Evolutionary conservation across 2,888 invertebrate species (phyloP).

Genomic region (Druceiella hillmani): DNA sequence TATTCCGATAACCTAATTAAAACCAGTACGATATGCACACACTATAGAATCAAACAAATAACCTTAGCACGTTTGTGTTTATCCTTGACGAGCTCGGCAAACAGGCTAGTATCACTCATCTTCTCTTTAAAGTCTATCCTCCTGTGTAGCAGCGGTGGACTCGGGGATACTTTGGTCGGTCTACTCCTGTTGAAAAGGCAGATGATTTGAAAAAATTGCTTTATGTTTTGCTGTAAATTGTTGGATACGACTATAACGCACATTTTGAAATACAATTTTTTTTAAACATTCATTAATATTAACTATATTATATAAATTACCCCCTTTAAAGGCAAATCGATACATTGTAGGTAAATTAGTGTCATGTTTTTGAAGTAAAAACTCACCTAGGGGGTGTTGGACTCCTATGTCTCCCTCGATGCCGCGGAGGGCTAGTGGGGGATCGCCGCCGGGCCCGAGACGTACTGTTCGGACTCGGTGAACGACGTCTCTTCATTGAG

Average conservation of each 20-base stretch:
- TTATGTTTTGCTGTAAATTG: no score
- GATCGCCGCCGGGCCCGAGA: constrained; percentile 46
- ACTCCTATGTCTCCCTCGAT: constrained; percentile 36
- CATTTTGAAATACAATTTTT: no score
- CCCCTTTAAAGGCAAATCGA: no score
- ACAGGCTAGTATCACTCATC: constrained; percentile 83
- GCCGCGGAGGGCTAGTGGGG: constrained; percentile 40
- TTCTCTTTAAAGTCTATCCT: constrained; percentile 69
- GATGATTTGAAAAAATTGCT: no score
- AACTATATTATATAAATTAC: no score
- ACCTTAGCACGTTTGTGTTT: constrained; percentile 77
- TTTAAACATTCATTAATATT: no score
- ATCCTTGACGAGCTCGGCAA: constrained; percentile 84
- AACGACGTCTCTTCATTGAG: constrained; percentile 54
- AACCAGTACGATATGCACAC: no score
- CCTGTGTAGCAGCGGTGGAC: constrained; percentile 36
- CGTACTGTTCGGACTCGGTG: constrained; percentile 42
- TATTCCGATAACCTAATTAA: no score
- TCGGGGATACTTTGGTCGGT: constrained; percentile 35
- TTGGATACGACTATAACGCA: no score
- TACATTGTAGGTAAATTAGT: no score
- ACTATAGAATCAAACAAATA: no score
- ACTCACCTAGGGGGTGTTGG: constrained; percentile 32
- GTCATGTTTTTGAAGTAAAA: not conserved
- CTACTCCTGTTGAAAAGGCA: constrained; percentile 6